Evolutionary conservation across 2,888 invertebrate genomes (phyloP).

Genomic region (Drosophila infuscata): DNA sequence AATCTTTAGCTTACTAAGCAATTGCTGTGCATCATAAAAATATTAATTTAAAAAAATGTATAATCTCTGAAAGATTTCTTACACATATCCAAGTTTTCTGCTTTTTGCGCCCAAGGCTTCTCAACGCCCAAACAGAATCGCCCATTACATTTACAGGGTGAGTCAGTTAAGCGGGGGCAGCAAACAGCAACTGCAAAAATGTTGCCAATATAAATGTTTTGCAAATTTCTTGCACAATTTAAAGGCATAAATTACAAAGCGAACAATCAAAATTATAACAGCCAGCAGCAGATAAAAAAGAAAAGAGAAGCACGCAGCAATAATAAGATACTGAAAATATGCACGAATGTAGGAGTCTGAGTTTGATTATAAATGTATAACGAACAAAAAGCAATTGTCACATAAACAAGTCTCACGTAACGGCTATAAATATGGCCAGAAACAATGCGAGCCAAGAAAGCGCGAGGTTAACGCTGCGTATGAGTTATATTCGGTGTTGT

Average conservation of each 20-base stretch:
- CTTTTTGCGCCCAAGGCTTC: slow-evolving; percentile 24
- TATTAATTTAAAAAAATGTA: too few relatives aligned
- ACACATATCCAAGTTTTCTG: not conserved
- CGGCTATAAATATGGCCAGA: slow-evolving; percentile 71
- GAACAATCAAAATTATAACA: slow-evolving; percentile 64
- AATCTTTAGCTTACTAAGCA: not conserved
- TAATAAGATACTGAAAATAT: slow-evolving; percentile 56
- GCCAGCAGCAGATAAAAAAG: slow-evolving; percentile 4
- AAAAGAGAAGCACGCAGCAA: slow-evolving; percentile 15
- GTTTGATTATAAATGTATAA: slow-evolving; percentile 23
- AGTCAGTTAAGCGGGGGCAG: slow-evolving; percentile 42
- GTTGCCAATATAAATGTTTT: slow-evolving; percentile 62
- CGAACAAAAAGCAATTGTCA: slow-evolving; percentile 78
- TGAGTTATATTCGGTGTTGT: slow-evolving; percentile 77
- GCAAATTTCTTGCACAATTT: slow-evolving; percentile 75
- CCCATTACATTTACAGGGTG: slow-evolving; percentile 19
- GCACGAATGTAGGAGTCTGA: slow-evolving; percentile 10
- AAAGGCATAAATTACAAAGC: slow-evolving; percentile 68
- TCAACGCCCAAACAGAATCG: slow-evolving; percentile 3
- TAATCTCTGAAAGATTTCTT: not conserved
- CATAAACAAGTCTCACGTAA: slow-evolving; percentile 80
- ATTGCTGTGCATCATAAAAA: not conserved
- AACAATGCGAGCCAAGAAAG: slow-evolving; percentile 46
- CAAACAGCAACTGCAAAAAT: slow-evolving; percentile 13
- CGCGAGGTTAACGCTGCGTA: slow-evolving; percentile 74